A percentile compares a stretch with the other conserved stretches of the same genome.
phyloP scores from a whole-genome alignment of 2,797 vertebrate genomes.

The Eulemur mongoz region DNA sequence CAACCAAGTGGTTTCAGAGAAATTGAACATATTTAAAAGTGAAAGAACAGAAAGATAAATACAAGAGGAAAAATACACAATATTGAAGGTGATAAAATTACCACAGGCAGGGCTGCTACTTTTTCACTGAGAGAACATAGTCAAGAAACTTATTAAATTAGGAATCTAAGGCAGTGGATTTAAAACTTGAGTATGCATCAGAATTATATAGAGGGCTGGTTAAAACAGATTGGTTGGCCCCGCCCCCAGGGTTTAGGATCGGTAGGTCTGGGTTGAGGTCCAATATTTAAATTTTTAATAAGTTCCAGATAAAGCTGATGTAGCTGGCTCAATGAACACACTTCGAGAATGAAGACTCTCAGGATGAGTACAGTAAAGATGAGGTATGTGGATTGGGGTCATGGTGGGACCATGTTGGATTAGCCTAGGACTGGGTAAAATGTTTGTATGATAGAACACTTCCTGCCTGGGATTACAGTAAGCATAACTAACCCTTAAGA shows the following conservation, averaged over 20 bases:
- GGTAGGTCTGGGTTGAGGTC: not conserved
- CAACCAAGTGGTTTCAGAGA: not conserved
- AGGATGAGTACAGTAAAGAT: not conserved
- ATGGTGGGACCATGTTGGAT: not conserved
- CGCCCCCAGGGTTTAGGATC: not conserved
- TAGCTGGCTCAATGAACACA: not conserved
- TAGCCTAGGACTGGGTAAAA: not conserved
- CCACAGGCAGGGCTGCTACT: not conserved
- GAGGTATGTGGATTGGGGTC: not conserved
- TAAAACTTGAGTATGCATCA: not conserved
- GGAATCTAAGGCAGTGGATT: not conserved
- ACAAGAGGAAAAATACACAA: not conserved
- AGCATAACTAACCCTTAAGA: not conserved
- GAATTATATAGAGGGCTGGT: not conserved
- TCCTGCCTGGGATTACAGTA: not conserved
- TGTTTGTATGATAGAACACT: not conserved
- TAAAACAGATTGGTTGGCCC: not conserved
- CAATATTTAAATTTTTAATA: not conserved
- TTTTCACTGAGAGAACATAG: not conserved
- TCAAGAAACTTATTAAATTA: not conserved
- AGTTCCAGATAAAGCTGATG: not conserved
- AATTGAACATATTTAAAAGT: conserved; percentile 23
- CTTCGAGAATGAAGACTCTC: not conserved
- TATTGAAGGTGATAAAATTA: not conserved
- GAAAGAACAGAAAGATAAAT: not conserved